Percentiles rank a stretch among this genome's conserved stretches.
phyloP scores from a whole-genome alignment of 53 echinoderm and acorn worm species.

The Arbacia lixula region DNA sequence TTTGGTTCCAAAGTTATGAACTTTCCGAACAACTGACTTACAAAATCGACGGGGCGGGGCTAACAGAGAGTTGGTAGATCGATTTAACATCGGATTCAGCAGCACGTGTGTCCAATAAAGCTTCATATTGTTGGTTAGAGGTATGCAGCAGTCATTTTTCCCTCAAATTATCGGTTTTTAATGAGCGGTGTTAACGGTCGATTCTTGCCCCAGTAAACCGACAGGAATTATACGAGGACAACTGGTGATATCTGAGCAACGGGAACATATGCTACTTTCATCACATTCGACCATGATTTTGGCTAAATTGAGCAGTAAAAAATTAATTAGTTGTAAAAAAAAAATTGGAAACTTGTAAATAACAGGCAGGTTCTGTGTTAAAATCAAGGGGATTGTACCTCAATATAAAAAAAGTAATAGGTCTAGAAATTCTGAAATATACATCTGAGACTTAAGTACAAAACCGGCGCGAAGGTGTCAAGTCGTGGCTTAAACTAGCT shows the following conservation, averaged over 20 bases:
- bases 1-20: too few species aligned
- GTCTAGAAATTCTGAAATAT: too few species aligned
- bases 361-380: too few species aligned
- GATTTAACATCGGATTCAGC: too few species aligned
- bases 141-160: background rate
- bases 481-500: too few species aligned
- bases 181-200: conserved; percentile 38
- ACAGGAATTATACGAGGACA: background rate
- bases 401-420: too few species aligned
- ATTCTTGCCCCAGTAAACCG: conserved; percentile 22
- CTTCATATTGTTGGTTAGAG: background rate
- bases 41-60: too few species aligned
- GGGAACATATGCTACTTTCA: background rate
- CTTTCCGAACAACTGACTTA: too few species aligned
- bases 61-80: conserved; percentile 10
- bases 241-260: background rate
- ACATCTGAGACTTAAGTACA: too few species aligned
- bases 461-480: too few species aligned
- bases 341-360: too few species aligned
- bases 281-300: background rate
- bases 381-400: too few species aligned
- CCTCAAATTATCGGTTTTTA: background rate
- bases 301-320: background rate
- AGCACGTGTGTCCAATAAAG: background rate
- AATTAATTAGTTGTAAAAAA: conserved; percentile 16